These are phyloP conservation scores for Penaeus monodon DNA, from an alignment of 2,888 invertebrate genomes.

Conservation along the genomic window DNA sequence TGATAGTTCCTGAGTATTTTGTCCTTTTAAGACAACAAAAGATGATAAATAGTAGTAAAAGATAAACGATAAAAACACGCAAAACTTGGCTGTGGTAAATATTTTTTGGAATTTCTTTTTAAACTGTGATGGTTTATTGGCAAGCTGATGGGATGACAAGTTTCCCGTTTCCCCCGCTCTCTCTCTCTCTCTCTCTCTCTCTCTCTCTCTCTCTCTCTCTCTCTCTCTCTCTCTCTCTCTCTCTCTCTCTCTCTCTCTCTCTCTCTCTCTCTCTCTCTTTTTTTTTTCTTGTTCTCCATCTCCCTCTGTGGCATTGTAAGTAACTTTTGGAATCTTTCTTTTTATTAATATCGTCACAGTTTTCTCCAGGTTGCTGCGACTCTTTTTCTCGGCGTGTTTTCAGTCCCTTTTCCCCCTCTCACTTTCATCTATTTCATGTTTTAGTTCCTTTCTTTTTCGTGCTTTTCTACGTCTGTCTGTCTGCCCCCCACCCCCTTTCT, in stretches of 20 bases:
- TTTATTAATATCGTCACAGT: too few species aligned
- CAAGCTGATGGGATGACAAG: neutral
- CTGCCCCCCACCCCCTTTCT: too few species aligned
- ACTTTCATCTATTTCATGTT: too few species aligned
- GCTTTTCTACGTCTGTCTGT: too few species aligned
- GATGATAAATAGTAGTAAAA: too few species aligned
- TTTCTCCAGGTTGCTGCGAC: too few species aligned
- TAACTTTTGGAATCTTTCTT: too few species aligned
- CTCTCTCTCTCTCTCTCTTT: constrained; percentile 1
- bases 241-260: constrained; percentile 6
- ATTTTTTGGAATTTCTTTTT: neutral
- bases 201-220: constrained; percentile 22
- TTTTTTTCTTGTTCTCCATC: neutral
- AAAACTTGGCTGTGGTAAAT: neutral
- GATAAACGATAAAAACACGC: too few species aligned
- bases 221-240: constrained; percentile 15
- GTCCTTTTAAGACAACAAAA: neutral
- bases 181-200: constrained; percentile 25
- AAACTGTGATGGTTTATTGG: neutral
- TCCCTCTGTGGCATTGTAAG: neutral
- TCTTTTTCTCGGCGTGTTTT: too few species aligned
- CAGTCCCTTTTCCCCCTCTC: too few species aligned
- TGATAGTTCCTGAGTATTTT: neutral
- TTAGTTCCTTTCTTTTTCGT: too few species aligned
- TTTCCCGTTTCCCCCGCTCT: neutral